Percentiles rank a stretch among this genome's conserved stretches.
Conservation (phyloP, 2,888 invertebrate genomes). For the Nemurella pictetii region DNA sequence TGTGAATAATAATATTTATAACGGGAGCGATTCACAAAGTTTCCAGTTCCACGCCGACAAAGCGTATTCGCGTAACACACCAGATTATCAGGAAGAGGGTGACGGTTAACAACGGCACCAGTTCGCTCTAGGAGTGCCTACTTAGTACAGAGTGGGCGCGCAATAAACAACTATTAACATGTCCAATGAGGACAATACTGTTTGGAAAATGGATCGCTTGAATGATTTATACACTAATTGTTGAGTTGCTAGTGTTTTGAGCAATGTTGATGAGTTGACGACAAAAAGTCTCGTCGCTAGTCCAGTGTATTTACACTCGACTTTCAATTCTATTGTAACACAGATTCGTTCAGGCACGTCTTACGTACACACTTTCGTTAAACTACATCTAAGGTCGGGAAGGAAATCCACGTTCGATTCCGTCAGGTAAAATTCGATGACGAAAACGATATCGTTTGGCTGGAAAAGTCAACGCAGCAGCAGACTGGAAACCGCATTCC, state of each 20-base stretch:
- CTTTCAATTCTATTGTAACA: too few relatives aligned
- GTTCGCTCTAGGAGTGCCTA: background rate
- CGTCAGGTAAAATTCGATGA: too few relatives aligned
- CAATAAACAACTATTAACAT: background rate
- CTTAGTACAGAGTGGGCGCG: background rate
- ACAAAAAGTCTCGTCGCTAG: background rate
- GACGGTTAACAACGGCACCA: background rate
- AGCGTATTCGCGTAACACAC: background rate
- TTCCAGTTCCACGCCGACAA: background rate
- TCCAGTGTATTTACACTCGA: background rate
- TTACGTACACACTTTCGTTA: too few relatives aligned
- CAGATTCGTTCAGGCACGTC: too few relatives aligned
- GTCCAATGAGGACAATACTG: background rate
- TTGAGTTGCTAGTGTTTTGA: background rate
- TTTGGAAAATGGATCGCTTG: slow-evolving; percentile 18
- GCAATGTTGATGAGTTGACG: background rate
- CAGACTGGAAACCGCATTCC: background rate
- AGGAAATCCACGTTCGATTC: too few relatives aligned
- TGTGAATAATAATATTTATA: background rate
- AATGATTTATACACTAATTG: background rate
- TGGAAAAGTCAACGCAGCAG: too few relatives aligned
- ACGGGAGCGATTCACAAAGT: background rate
- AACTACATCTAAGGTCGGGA: too few relatives aligned
- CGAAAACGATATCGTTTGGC: too few relatives aligned
- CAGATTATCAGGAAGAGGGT: background rate